Conservation (phyloP, 2,113 vertebrate species). For the Pachyramphus minor region DNA sequence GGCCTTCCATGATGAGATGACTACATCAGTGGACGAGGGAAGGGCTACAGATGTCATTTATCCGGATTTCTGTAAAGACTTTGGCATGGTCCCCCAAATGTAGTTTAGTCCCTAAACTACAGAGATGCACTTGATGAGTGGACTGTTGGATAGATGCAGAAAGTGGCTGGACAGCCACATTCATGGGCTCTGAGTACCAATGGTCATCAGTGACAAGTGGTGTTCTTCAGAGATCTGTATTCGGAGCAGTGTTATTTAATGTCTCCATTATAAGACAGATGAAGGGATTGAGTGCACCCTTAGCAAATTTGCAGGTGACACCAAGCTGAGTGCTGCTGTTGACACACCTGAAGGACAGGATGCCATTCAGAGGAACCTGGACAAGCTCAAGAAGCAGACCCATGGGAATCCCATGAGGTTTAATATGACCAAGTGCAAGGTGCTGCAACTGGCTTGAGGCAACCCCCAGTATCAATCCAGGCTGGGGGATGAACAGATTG, state of each 20-base stretch:
- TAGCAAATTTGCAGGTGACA: background rate
- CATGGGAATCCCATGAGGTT: background rate
- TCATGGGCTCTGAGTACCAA: background rate
- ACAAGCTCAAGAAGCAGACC: background rate
- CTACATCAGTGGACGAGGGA: background rate
- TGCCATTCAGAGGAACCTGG: background rate
- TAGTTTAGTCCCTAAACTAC: background rate
- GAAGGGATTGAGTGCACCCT: background rate
- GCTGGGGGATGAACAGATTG: background rate
- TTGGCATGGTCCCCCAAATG: background rate
- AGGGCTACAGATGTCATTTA: background rate
- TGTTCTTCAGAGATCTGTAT: too few species aligned
- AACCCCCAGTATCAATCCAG: background rate
- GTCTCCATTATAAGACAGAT: background rate
- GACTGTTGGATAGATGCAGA: background rate
- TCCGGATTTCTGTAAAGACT: background rate
- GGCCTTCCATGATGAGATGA: background rate
- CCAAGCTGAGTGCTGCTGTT: background rate
- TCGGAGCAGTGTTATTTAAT: background rate
- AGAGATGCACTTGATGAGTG: background rate
- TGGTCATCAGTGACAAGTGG: background rate
- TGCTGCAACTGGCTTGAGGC: background rate
- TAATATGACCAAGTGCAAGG: background rate
- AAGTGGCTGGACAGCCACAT: accelerated
- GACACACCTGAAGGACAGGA: background rate